phyloP scores from a whole-genome alignment of 1,140 invertebrate species.

The Diachasmimorpha longicaudata region DNA sequence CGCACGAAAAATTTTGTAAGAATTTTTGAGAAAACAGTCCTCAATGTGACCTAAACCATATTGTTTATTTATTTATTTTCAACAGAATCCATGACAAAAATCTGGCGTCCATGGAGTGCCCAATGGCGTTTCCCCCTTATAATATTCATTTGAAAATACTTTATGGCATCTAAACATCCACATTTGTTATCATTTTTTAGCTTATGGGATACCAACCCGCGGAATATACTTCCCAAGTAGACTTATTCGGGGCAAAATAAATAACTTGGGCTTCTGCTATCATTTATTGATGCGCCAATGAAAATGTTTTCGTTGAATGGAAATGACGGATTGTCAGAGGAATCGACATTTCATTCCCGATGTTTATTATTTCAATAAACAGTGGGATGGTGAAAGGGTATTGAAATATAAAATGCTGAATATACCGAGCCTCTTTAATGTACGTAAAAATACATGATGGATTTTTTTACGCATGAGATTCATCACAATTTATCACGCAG shows the following conservation, averaged over 20 bases:
- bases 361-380: neutral
- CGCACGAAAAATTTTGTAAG: no score
- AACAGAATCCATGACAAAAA: no score
- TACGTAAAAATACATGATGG: neutral
- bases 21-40: no score
- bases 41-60: no score
- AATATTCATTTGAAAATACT: no score
- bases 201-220: no score
- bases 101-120: no score
- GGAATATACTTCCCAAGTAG: neutral
- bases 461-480: neutral
- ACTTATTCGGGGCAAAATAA: neutral
- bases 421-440: neutral
- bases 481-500: neutral
- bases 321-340: neutral
- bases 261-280: neutral
- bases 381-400: neutral
- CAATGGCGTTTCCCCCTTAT: no score
- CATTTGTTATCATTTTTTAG: no score
- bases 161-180: no score
- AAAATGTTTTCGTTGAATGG: neutral
- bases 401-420: neutral
- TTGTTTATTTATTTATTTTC: no score
- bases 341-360: neutral
- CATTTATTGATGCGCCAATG: neutral